These are phyloP conservation scores for Cryptosula pallasiana DNA, from an alignment of 2,888 invertebrate genomes.

Conservation along the genomic window DNA sequence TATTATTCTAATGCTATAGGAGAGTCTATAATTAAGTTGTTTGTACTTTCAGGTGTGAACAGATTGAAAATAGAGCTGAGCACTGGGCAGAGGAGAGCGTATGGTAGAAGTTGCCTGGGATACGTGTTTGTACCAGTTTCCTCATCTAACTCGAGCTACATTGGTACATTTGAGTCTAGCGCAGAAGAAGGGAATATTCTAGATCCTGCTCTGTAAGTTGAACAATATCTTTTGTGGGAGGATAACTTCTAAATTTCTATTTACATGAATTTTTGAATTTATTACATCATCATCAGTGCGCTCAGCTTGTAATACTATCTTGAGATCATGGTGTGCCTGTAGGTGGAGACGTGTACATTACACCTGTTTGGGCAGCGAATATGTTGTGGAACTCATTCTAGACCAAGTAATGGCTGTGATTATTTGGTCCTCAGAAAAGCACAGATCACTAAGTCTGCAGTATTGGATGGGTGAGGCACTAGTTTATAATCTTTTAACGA, in stretches of 20 bases:
- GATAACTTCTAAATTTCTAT: too few species aligned
- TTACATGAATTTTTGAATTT: too few species aligned
- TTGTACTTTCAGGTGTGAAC: neutral
- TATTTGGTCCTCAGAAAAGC: neutral
- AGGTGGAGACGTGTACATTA: neutral
- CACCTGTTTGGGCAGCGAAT: neutral
- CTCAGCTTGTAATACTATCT: too few species aligned
- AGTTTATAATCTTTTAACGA: too few species aligned
- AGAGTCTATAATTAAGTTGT: too few species aligned
- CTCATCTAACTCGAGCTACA: neutral
- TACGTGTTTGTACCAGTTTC: neutral
- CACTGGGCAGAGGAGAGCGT: neutral
- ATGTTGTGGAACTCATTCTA: neutral
- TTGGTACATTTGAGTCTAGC: constrained; percentile 1
- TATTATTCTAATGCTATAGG: too few species aligned
- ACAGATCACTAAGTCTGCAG: neutral
- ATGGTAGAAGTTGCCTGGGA: constrained; percentile 10
- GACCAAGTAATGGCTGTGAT: neutral
- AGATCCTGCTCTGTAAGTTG: neutral
- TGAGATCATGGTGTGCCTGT: too few species aligned
- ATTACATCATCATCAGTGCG: too few species aligned
- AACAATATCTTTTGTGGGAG: too few species aligned
- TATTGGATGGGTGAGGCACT: constrained; percentile 19
- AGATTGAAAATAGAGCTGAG: neutral
- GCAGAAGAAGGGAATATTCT: neutral